A percentile compares a stretch with the other conserved stretches of the same genome.
These are phyloP conservation scores for Pelodiscus sinensis DNA, from an alignment of 2,113 vertebrate species.

Conservation along the genomic window DNA sequence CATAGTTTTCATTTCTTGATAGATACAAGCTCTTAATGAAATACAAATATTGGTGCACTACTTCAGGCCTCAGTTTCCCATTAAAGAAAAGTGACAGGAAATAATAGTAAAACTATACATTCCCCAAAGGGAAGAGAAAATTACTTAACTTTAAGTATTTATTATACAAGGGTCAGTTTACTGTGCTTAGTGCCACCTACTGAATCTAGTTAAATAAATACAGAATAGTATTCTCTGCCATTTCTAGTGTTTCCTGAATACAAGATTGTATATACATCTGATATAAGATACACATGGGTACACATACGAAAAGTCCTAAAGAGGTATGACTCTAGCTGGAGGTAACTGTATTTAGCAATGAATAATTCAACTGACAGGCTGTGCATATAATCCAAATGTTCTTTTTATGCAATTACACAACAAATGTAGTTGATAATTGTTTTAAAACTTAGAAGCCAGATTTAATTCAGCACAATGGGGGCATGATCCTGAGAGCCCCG, in stretches of 20 bases:
- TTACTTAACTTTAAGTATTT: neutral
- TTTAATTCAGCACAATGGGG: constrained; percentile 7
- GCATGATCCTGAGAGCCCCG: rapidly evolving
- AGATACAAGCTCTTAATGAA: constrained; percentile 8
- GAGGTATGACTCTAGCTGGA: neutral
- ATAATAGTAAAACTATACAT: neutral
- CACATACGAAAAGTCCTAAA: neutral
- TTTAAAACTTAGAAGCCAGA: constrained; percentile 2
- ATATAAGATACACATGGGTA: constrained; percentile 26
- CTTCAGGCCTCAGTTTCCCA: constrained; percentile 21
- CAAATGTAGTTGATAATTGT: neutral
- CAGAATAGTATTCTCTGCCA: neutral
- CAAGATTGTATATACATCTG: neutral
- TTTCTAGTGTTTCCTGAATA: neutral
- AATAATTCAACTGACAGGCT: constrained; percentile 1
- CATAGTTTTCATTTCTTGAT: constrained; percentile 2
- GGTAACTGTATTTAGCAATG: neutral
- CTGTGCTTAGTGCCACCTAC: constrained; percentile 16
- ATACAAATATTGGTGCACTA: neutral
- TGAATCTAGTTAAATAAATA: constrained; percentile 15
- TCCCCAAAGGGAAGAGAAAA: neutral
- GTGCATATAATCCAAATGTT: neutral
- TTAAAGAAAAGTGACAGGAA: neutral
- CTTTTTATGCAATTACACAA: neutral
- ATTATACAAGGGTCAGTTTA: neutral